phyloP scores from a whole-genome alignment of 1,140 invertebrate species.

The Heliconius melpomene region DNA sequence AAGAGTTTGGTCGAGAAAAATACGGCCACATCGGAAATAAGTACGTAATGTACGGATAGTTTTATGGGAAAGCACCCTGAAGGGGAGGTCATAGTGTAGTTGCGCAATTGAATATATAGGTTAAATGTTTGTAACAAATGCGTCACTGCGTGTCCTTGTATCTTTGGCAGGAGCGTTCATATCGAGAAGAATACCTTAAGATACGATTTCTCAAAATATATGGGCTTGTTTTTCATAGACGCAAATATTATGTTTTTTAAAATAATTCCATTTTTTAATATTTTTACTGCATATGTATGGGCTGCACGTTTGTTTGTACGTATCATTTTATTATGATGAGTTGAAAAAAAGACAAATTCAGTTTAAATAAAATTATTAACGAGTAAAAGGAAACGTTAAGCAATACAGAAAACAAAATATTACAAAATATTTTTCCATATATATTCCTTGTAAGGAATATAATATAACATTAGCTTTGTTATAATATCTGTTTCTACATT shows the following conservation, averaged over 20 bases:
- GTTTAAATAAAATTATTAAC: too few species aligned
- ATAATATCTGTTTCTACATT: background rate
- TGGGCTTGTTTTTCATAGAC: background rate
- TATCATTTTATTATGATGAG: too few species aligned
- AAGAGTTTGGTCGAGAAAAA: conserved; percentile 55
- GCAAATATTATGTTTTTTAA: background rate
- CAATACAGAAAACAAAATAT: too few species aligned
- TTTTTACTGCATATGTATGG: too few species aligned
- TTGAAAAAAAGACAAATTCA: too few species aligned
- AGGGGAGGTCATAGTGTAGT: conserved; percentile 17
- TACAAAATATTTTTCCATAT: too few species aligned
- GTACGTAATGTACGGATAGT: conserved; percentile 38
- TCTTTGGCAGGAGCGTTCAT: background rate
- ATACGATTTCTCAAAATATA: too few species aligned
- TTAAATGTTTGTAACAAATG: conserved; percentile 18
- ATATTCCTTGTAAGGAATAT: background rate
- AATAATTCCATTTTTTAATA: too few species aligned
- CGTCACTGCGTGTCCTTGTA: conserved; percentile 9
- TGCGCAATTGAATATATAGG: conserved; percentile 26
- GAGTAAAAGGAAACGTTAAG: too few species aligned
- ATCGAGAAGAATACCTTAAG: background rate
- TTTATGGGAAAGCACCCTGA: conserved; percentile 30
- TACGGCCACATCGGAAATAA: conserved; percentile 44
- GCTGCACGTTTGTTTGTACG: too few species aligned
- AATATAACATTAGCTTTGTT: background rate